Percentiles rank a stretch among this genome's conserved stretches.
Evolutionary conservation across 2,113 vertebrate species (phyloP).

Genomic region (Perca fluviatilis): DNA sequence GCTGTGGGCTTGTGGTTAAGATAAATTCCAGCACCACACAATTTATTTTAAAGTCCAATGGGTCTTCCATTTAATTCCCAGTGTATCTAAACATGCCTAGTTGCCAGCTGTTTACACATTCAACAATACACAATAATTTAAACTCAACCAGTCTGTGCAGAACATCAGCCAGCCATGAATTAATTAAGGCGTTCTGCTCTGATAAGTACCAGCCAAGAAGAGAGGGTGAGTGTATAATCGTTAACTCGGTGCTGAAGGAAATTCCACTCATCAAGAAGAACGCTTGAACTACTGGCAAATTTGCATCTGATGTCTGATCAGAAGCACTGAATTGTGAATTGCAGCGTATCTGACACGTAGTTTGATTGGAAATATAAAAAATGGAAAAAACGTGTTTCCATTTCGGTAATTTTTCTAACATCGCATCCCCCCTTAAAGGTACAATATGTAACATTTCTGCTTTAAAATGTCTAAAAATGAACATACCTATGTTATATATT

Average conservation of each 20-base stretch:
- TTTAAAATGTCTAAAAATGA: no score
- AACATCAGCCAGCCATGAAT: constrained; percentile 82
- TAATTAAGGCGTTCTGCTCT: constrained; percentile 83
- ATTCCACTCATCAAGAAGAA: constrained; percentile 60
- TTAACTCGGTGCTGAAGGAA: constrained; percentile 69
- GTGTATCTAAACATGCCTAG: constrained; percentile 47
- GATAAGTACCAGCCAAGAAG: constrained; percentile 78
- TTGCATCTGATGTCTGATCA: constrained; percentile 43
- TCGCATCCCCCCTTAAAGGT: no score
- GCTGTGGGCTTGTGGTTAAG: background rate
- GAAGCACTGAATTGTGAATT: constrained; percentile 28
- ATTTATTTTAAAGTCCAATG: constrained; percentile 25
- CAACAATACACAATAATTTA: constrained; percentile 77
- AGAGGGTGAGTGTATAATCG: constrained; percentile 64
- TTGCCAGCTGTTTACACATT: constrained; percentile 81
- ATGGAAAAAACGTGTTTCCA: no score
- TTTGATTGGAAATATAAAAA: constrained; percentile 29
- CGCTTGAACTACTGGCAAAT: constrained; percentile 53
- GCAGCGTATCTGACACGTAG: background rate
- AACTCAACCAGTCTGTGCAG: constrained; percentile 72
- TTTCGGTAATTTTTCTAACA: no score
- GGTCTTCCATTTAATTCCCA: constrained; percentile 60
- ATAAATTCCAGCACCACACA: constrained; percentile 16
- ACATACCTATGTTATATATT: no score
- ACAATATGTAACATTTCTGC: no score